A percentile compares a stretch with the other conserved stretches of the same genome.
Conservation (phyloP, 2,113 vertebrate genomes). For the Tautogolabrus adspersus region DNA sequence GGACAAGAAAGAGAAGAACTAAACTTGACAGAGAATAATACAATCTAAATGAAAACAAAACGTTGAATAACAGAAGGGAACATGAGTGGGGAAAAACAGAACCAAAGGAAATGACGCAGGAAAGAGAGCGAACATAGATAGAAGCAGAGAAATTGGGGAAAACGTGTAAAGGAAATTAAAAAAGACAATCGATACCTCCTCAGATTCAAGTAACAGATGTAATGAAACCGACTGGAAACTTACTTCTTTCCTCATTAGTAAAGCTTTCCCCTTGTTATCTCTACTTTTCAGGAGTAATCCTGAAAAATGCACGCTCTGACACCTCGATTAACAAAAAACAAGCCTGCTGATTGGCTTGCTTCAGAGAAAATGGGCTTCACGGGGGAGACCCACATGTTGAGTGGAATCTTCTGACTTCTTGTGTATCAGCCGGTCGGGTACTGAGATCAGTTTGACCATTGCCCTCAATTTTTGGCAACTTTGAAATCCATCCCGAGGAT, state of each 20-base stretch:
- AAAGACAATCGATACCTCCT: not conserved
- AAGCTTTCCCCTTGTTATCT: conserved; percentile 22
- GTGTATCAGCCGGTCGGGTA: conserved; percentile 54
- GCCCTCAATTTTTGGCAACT: conserved; percentile 63
- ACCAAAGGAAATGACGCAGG: not conserved
- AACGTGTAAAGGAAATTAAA: conserved; percentile 11
- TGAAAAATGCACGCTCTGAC: conserved; percentile 9
- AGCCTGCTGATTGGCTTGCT: conserved; percentile 25
- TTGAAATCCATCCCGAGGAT: conserved; percentile 54
- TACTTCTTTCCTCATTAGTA: not conserved
- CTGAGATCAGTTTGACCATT: conserved; percentile 70
- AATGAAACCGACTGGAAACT: conserved; percentile 22
- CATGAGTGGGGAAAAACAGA: not conserved
- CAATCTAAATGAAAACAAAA: conserved; percentile 21
- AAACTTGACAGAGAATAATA: conserved; percentile 36
- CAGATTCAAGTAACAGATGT: conserved; percentile 10
- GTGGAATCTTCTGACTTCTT: conserved; percentile 30
- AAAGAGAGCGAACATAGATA: not conserved
- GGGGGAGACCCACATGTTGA: conserved; percentile 17
- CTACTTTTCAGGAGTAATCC: conserved; percentile 17
- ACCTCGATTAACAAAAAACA: not conserved
- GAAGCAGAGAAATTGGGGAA: conserved; percentile 8
- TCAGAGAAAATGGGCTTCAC: conserved; percentile 30
- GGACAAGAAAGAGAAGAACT: conserved; percentile 7
- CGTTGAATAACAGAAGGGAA: not conserved